Conservation (phyloP, 2,797 vertebrate genomes). For the Trematomus bernacchii region DNA sequence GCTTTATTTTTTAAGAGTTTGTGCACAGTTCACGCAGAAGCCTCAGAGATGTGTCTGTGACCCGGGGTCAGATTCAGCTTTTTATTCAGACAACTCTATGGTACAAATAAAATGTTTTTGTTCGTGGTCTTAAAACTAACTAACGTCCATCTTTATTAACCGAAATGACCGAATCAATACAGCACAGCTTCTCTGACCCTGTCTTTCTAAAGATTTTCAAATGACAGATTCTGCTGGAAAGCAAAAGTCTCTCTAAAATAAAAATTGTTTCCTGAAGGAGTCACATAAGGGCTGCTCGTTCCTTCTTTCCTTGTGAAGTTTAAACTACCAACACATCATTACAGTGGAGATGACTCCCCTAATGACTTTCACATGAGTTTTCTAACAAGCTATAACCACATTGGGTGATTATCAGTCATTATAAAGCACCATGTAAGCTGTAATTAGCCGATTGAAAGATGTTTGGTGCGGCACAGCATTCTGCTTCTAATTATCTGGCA, state of each 20-base stretch:
- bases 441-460: conserved; percentile 18
- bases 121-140: too few relatives aligned
- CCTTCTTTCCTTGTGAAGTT: background rate
- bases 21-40: too few relatives aligned
- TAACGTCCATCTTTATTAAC: too few relatives aligned
- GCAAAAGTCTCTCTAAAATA: background rate
- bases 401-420: conserved; percentile 38
- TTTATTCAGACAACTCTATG: background rate
- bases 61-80: background rate
- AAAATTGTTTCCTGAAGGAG: background rate
- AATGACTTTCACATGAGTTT: conserved; percentile 28
- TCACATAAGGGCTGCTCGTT: background rate
- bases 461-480: conserved; percentile 14
- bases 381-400: conserved; percentile 23
- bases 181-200: background rate
- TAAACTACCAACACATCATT: background rate
- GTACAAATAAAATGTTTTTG: too few relatives aligned
- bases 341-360: conserved; percentile 11
- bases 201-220: conserved; percentile 7
- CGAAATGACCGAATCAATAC: too few relatives aligned
- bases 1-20: too few relatives aligned
- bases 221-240: conserved; percentile 6
- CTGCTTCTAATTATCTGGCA: conserved; percentile 25
- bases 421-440: conserved; percentile 15
- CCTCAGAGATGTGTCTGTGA: background rate